A percentile compares a stretch with the other conserved stretches of the same genome.
phyloP scores from a whole-genome alignment of 2,888 invertebrate genomes.

The Brachylomia viminalis region DNA sequence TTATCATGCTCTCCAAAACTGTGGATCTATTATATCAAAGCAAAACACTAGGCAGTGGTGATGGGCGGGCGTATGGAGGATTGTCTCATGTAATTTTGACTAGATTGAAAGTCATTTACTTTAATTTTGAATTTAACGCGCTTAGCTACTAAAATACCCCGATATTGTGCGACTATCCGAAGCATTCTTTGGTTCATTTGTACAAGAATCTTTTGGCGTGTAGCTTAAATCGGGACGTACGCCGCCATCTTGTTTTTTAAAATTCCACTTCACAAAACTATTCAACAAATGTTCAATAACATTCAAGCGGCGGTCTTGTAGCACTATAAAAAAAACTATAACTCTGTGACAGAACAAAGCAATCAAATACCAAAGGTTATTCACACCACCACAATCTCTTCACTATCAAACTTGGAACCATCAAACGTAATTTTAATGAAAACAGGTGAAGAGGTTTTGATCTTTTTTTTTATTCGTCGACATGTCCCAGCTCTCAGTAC shows the following conservation, averaged over 20 bases:
- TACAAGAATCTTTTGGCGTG: background rate
- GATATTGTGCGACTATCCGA: background rate
- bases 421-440: constrained; percentile 48
- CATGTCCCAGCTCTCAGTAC: constrained; percentile 56
- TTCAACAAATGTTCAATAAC: no score
- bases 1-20: background rate
- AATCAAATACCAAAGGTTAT: background rate
- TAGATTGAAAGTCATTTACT: no score
- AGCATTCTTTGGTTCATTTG: background rate
- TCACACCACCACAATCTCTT: background rate
- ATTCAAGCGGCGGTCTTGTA: no score
- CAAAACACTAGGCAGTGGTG: no score
- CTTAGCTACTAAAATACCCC: background rate
- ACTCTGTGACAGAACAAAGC: background rate
- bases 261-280: no score
- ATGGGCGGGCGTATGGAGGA: no score
- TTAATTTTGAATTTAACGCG: no score
- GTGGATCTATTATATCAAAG: background rate
- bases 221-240: background rate
- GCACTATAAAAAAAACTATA: background rate
- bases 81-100: no score
- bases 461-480: constrained; percentile 63
- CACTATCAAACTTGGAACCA: background rate
- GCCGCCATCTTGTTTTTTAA: background rate
- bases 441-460: constrained; percentile 38